Percentiles rank a stretch among this genome's conserved stretches.
Conservation (phyloP, 2,797 vertebrate species). For the Onychomys arenicola region DNA sequence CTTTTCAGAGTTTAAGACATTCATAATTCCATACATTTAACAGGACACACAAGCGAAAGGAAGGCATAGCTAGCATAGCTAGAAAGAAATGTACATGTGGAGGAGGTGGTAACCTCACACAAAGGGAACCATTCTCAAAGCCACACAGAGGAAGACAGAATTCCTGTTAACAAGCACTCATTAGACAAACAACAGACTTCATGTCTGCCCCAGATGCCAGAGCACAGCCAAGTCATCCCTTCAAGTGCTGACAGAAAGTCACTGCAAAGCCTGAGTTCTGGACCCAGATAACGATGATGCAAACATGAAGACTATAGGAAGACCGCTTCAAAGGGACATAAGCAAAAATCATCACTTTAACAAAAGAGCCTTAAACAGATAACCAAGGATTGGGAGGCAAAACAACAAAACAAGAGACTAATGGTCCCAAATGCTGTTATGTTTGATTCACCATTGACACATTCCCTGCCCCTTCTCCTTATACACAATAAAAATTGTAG, state of each 20-base stretch:
- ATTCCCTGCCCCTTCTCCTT: neutral
- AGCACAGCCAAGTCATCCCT: neutral
- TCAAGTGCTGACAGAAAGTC: slow-evolving; percentile 34
- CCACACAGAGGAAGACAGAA: slow-evolving; percentile 3
- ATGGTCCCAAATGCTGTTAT: neutral
- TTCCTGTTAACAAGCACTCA: neutral
- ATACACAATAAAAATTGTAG: neutral
- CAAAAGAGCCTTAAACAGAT: neutral
- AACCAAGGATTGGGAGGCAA: neutral
- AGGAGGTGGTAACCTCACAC: neutral
- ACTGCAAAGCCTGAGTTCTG: neutral
- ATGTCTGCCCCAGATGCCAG: neutral
- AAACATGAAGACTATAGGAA: neutral
- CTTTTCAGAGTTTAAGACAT: neutral
- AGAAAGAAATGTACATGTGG: neutral
- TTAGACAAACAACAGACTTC: slow-evolving; percentile 25
- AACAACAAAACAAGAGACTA: neutral
- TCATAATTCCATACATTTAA: neutral
- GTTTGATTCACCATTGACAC: neutral
- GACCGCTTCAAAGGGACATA: neutral
- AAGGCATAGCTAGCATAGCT: too few relatives aligned
- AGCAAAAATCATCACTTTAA: neutral
- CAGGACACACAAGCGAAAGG: neutral
- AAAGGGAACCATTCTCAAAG: neutral
- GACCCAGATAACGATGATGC: neutral